Base-by-base conservation (phyloP, 2,797 vertebrate genomes). In the Columba guinea region DNA sequence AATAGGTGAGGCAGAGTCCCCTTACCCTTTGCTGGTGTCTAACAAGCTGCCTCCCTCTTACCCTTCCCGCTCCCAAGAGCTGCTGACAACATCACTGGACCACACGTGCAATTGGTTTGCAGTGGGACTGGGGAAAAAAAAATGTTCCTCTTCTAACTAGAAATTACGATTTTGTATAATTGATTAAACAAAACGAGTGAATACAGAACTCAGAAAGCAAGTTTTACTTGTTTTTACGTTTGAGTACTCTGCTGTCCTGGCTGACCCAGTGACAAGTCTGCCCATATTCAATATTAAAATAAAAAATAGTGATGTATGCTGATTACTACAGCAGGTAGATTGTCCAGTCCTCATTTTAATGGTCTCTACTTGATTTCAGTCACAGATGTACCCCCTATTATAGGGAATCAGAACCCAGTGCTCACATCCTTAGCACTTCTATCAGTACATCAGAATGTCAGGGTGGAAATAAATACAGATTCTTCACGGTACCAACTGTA, bases 291-390 rank as follows among this genome's bases (percentile, higher is more conserved):
- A 8, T 30, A 75, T 52, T 56, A 90, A 93, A 77, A 89, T 51
- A 84, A 87, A 46, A 84, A 79, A 49, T 24, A 86, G 59, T 35
- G 41, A 91, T 12, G 14, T 69, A 73, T 0, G 20, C n/a, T 34
- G 41, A 68, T 88, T 75, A 73, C 75, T 76, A 73, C 21, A 79
- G 79, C 62, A 94, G 52, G 49, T 41, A 28, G 67, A 79, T 84
- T 73, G 76, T 86, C 80, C 92, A 90, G 51, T 93, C 85, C 76
- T 94, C 48, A 34, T 73, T 91, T 93, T 77, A 91, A 89, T 71
- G 63, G 67, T 87, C 63, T 95, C 2, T 3, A 71, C 59, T 82
- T 84, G 39, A 74, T 83, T 82, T 90, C 80, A 81, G 2, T 82
- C 56, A 82, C 71, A 94, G 69, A 73, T 2, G 4, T 28, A 46